A percentile compares a stretch with the other conserved stretches of the same genome.
Evolutionary conservation across 2,113 vertebrate genomes (phyloP).

Genomic region (Coracopsis vasa): DNA sequence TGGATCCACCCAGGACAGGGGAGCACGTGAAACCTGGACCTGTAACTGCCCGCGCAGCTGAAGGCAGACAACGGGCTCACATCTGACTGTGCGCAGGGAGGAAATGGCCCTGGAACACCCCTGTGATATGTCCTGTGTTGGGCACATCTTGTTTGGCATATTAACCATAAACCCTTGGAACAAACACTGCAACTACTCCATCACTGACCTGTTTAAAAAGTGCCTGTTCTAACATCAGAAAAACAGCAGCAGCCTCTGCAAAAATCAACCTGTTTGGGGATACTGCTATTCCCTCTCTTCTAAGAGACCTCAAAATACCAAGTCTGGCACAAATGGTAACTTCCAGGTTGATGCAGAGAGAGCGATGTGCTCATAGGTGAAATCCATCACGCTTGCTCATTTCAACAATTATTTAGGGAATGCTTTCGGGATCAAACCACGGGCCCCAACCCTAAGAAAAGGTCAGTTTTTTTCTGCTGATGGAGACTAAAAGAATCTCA

Average conservation of each 20-base stretch:
- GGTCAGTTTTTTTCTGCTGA: neutral
- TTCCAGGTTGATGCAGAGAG: neutral
- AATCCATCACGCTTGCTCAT: neutral
- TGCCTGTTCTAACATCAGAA: neutral
- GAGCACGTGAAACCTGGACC: fast-evolving
- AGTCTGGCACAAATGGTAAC: neutral
- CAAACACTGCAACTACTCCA: neutral
- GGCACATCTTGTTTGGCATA: neutral
- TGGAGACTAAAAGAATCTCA: neutral
- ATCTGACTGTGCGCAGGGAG: fast-evolving
- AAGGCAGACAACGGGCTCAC: fast-evolving
- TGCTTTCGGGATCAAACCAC: neutral
- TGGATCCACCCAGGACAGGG: fast-evolving
- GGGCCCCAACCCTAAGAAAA: fast-evolving
- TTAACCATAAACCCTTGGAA: neutral
- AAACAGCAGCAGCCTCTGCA: neutral
- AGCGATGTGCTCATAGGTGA: fast-evolving
- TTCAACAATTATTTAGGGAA: neutral
- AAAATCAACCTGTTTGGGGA: neutral
- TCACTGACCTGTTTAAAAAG: neutral
- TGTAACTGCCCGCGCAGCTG: fast-evolving
- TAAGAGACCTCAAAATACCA: neutral
- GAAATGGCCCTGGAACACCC: neutral
- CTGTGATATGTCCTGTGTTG: fast-evolving
- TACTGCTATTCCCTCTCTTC: neutral